Conservation (phyloP, 2,113 vertebrate species). For the Eurystomus gularis region DNA sequence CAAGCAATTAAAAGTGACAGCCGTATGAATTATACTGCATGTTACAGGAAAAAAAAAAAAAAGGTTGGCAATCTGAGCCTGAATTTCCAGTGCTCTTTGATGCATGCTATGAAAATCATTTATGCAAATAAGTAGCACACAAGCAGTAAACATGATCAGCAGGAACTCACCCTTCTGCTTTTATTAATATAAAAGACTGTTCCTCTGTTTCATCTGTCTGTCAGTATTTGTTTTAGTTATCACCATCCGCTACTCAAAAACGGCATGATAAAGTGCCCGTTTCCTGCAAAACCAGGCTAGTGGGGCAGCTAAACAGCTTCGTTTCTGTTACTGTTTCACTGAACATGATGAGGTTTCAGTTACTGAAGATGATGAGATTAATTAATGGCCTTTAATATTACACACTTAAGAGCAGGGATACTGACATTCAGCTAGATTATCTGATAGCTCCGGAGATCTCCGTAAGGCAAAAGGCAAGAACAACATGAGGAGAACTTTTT, state of each 20-base stretch:
- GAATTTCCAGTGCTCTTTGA: background rate
- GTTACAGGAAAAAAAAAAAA: background rate
- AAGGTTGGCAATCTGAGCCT: background rate
- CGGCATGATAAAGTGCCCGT: background rate
- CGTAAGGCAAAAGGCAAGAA: background rate
- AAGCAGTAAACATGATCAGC: background rate
- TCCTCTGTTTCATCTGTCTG: background rate
- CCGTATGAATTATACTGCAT: background rate
- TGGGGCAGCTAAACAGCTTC: background rate
- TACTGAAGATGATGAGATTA: background rate
- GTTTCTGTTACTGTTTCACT: background rate
- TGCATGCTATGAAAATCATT: background rate
- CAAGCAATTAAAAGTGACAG: slow-evolving; percentile 5
- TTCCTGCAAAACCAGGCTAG: background rate
- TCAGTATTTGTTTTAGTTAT: background rate
- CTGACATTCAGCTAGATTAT: background rate
- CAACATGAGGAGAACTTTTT: background rate
- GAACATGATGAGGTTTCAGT: background rate
- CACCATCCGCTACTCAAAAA: background rate
- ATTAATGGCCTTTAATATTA: background rate
- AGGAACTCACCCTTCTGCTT: background rate
- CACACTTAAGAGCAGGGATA: background rate
- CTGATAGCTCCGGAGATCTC: background rate
- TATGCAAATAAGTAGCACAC: background rate
- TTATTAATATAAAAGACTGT: background rate